Evolutionary conservation across 2,888 invertebrate species (phyloP).

Genomic region (Syritta pipiens): DNA sequence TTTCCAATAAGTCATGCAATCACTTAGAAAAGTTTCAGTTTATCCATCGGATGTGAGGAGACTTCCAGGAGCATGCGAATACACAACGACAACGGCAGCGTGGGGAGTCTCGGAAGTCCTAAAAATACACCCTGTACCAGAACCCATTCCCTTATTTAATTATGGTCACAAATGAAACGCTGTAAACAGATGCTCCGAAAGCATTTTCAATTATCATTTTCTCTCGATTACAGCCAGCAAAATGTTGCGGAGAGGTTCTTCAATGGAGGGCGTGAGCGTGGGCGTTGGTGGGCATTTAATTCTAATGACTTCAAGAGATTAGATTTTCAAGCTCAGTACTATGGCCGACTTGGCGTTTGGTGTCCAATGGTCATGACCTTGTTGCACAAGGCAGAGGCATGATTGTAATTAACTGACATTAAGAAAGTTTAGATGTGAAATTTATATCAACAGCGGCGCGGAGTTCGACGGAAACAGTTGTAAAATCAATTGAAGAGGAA

Average conservation of each 20-base stretch:
- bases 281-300: slow-evolving; percentile 15
- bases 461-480: no score
- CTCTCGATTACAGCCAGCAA: slow-evolving; percentile 24
- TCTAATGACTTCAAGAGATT: slow-evolving; percentile 31
- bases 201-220: slow-evolving; percentile 41
- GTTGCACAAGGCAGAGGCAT: slow-evolving; percentile 23
- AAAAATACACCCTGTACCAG: not conserved
- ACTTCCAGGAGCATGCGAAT: not conserved
- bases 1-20: slow-evolving; percentile 62
- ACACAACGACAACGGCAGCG: not conserved
- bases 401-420: slow-evolving; percentile 43
- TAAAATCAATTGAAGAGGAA: slow-evolving; percentile 43
- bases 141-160: slow-evolving; percentile 28
- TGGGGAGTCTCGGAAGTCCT: not conserved
- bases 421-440: slow-evolving; percentile 35
- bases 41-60: slow-evolving; percentile 19
- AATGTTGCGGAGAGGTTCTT: not conserved
- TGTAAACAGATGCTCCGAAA: slow-evolving; percentile 34
- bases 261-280: not conserved
- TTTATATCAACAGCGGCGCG: slow-evolving; percentile 25
- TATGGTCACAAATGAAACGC: slow-evolving; percentile 37
- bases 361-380: slow-evolving; percentile 18
- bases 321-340: slow-evolving; percentile 20
- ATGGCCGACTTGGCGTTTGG: not conserved
- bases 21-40: slow-evolving; percentile 36